A percentile compares a stretch with the other conserved stretches of the same genome.
Evolutionary conservation across 2,113 vertebrate genomes (phyloP).

Genomic region (Mus pahari): DNA sequence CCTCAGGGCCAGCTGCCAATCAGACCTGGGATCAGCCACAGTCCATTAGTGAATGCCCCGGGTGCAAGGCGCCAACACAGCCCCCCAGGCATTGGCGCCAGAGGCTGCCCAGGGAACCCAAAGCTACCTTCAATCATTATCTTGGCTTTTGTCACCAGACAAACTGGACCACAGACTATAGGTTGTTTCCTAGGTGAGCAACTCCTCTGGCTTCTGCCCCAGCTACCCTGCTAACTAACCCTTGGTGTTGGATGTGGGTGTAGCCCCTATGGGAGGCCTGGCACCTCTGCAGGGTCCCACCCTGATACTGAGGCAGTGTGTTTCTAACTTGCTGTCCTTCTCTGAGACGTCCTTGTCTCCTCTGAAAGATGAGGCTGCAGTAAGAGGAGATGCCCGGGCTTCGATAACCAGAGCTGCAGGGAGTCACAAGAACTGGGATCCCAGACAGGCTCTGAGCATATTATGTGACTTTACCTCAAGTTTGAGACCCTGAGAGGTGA

Average conservation of each 20-base stretch:
- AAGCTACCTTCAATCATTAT: constrained; percentile 60
- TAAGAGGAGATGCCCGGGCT: fast-evolving
- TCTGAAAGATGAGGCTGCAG: background rate
- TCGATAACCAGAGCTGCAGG: background rate
- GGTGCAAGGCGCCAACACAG: constrained; percentile 56
- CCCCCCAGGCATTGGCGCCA: constrained; percentile 36
- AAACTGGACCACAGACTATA: background rate
- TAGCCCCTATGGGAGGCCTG: background rate
- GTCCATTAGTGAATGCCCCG: constrained; percentile 72
- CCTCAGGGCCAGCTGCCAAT: constrained; percentile 68
- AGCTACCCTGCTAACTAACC: background rate
- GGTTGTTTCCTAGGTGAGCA: background rate
- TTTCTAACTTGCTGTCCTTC: background rate
- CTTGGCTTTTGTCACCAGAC: constrained; percentile 61
- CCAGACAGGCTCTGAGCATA: background rate
- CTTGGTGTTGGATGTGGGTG: background rate
- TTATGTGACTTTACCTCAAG: constrained; percentile 41
- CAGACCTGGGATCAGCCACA: constrained; percentile 73
- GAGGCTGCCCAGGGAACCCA: constrained; percentile 68
- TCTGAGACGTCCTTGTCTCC: background rate
- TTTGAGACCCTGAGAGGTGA: background rate
- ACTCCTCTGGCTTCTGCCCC: background rate
- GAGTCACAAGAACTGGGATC: background rate
- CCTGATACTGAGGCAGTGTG: background rate
- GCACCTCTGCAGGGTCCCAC: background rate